phyloP scores from a whole-genome alignment of 2,888 invertebrate genomes.

The Cartodere bifasciata region DNA sequence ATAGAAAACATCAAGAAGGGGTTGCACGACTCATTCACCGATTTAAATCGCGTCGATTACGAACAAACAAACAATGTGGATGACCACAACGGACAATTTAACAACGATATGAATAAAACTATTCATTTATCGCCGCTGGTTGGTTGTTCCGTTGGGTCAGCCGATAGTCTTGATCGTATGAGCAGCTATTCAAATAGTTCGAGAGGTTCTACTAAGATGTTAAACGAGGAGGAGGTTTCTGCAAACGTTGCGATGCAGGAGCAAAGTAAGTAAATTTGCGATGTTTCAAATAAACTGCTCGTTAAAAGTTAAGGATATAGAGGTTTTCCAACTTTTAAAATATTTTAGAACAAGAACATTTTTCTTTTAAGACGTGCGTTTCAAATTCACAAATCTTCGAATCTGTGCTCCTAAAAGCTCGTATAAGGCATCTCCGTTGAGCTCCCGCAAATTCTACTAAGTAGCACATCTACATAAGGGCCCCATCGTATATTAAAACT shows the following conservation, averaged over 20 bases:
- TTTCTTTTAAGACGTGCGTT: too few species aligned
- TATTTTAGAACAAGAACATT: too few species aligned
- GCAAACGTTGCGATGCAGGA: conserved; percentile 31
- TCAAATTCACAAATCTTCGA: too few species aligned
- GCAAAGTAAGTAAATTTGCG: conserved; percentile 32
- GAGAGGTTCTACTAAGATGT: conserved; percentile 29
- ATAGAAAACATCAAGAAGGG: conserved; percentile 9
- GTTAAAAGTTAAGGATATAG: too few species aligned
- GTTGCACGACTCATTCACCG: conserved; percentile 9
- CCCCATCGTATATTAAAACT: too few species aligned
- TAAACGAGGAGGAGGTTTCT: conserved; percentile 32
- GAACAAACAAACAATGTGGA: conserved; percentile 8
- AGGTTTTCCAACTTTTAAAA: too few species aligned
- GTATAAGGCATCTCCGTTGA: too few species aligned
- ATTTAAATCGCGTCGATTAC: conserved; percentile 13
- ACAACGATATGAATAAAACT: conserved; percentile 3
- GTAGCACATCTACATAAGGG: too few species aligned
- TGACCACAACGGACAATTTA: conserved; percentile 2
- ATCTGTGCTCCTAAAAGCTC: too few species aligned
- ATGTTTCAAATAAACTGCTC: too few species aligned
- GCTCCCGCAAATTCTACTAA: too few species aligned
- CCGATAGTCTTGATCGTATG: conserved; percentile 33
- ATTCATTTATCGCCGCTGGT: conserved; percentile 13
- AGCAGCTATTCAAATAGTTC: conserved; percentile 31
- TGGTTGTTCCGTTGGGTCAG: conserved; percentile 26